Evolutionary conservation across 2,797 vertebrate genomes (phyloP).

Genomic region (Chloroceryle inda): DNA sequence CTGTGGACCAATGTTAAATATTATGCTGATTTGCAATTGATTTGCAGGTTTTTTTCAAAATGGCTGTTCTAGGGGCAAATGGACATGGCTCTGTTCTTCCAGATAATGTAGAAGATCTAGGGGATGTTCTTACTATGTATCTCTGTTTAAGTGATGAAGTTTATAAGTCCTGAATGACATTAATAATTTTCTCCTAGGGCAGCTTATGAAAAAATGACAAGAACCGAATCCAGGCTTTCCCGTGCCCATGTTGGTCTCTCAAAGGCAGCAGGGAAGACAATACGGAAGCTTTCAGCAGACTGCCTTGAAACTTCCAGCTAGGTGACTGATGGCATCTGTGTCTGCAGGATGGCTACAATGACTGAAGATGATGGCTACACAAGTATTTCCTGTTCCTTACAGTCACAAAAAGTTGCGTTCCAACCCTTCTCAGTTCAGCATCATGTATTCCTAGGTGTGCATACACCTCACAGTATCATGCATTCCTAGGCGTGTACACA

Average conservation of each 20-base stretch:
- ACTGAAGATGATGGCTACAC: neutral
- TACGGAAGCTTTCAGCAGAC: neutral
- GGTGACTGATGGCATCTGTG: neutral
- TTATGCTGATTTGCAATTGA: neutral
- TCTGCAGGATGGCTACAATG: neutral
- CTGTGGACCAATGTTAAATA: neutral
- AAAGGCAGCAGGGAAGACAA: neutral
- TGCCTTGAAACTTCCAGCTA: neutral
- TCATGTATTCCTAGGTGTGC: neutral
- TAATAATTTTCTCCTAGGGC: neutral
- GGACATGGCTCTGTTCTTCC: neutral
- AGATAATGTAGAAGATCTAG: neutral
- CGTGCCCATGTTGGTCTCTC: neutral
- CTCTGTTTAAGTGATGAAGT: neutral
- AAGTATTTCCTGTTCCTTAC: neutral
- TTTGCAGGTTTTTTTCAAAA: neutral
- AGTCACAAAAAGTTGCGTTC: neutral
- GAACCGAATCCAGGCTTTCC: neutral
- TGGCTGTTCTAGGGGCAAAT: neutral
- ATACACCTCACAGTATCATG: neutral
- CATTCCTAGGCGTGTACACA: neutral
- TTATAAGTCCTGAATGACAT: neutral
- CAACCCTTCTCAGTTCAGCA: neutral
- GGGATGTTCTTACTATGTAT: neutral
- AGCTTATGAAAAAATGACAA: neutral